Evolutionary conservation across 2,113 vertebrate species (phyloP).

Genomic region (Phyllostomus discolor): DNA sequence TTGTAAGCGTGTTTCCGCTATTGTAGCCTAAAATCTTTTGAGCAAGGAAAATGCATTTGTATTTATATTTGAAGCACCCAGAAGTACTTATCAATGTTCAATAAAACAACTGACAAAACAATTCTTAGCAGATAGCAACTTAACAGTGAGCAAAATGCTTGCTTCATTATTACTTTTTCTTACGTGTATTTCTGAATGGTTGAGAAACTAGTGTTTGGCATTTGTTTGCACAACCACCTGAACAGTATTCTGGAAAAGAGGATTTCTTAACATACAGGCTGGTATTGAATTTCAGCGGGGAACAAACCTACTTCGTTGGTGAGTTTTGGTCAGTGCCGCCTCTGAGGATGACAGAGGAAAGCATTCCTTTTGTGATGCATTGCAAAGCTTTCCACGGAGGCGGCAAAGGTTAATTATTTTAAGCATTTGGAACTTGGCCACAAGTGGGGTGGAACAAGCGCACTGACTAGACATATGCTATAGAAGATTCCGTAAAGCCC

Average conservation of each 20-base stretch:
- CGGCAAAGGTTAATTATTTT: constrained; percentile 73
- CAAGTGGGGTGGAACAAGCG: constrained; percentile 52
- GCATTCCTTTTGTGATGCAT: not conserved
- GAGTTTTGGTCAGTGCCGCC: not conserved
- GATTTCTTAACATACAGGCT: not conserved
- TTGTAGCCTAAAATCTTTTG: not conserved
- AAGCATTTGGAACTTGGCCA: constrained; percentile 68
- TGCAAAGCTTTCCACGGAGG: not conserved
- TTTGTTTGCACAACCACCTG: not conserved
- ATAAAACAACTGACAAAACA: not conserved
- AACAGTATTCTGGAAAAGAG: not conserved
- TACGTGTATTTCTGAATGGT: not conserved
- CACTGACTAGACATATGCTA: constrained; percentile 53
- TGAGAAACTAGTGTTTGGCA: not conserved
- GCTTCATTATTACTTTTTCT: not conserved
- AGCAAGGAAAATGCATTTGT: not conserved
- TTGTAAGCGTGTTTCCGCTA: not conserved
- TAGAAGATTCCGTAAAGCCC: constrained; percentile 37
- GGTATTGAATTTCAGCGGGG: not conserved
- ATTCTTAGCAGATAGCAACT: not conserved
- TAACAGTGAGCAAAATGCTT: not conserved
- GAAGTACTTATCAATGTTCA: not conserved
- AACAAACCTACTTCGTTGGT: not conserved
- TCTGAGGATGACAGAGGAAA: constrained; percentile 2
- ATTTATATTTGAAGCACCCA: not conserved